Percentiles rank a stretch among this genome's conserved stretches.
Evolutionary conservation across 2,113 vertebrate species (phyloP).

Genomic region (Platycercus adscitus): DNA sequence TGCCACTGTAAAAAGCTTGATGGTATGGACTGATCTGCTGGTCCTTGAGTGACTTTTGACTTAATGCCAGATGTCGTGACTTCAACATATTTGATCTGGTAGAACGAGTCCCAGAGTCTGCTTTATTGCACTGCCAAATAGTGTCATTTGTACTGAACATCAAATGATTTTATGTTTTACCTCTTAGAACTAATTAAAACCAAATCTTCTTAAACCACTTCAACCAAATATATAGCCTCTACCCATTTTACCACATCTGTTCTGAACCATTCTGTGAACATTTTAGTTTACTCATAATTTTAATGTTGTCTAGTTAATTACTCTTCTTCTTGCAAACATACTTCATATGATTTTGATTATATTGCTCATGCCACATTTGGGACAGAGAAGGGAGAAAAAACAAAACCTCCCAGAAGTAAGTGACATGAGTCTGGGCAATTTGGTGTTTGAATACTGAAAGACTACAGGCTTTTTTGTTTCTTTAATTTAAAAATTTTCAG

Average conservation of each 20-base stretch:
- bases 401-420: background rate
- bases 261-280: background rate
- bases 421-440: background rate
- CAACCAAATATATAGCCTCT: background rate
- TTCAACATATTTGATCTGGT: background rate
- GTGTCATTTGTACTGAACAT: background rate
- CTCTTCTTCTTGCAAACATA: background rate
- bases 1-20: background rate
- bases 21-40: background rate
- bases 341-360: background rate
- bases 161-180: background rate
- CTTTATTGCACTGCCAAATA: background rate
- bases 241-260: background rate
- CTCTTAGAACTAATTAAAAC: background rate
- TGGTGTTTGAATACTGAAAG: background rate
- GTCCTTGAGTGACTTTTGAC: background rate
- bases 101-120: background rate
- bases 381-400: background rate
- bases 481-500: background rate
- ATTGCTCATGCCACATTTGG: background rate
- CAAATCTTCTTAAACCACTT: fast-evolving
- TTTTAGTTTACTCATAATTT: background rate
- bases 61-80: background rate
- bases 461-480: background rate
- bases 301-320: background rate